Evolutionary conservation across 2,888 invertebrate species (phyloP).

Genomic region (Apotomis capreana): DNA sequence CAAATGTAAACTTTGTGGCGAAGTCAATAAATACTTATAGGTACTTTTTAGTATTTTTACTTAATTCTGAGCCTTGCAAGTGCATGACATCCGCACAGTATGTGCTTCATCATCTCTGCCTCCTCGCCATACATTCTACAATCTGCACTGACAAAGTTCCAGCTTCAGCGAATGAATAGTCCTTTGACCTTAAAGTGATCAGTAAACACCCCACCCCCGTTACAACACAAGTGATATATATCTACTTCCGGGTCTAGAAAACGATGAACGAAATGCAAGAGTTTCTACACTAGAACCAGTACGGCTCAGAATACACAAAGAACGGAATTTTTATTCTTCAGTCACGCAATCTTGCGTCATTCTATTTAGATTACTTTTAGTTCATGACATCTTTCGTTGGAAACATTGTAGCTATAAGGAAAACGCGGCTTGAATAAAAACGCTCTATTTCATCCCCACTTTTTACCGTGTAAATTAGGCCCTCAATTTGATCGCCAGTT

Average conservation of each 20-base stretch:
- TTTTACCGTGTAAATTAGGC: conserved; percentile 20
- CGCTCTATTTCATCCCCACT: conserved; percentile 22
- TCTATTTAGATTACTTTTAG: conserved; percentile 39
- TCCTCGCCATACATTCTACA: no score
- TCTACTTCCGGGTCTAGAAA: background rate
- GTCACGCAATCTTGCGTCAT: conserved; percentile 39
- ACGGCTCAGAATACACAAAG: conserved; percentile 19
- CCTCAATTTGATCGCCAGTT: conserved; percentile 36
- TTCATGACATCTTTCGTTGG: conserved; percentile 34
- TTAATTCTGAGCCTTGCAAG: no score
- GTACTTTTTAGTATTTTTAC: no score
- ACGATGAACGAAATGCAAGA: conserved; percentile 5
- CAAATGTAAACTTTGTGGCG: no score
- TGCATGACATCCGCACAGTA: no score
- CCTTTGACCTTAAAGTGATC: no score
- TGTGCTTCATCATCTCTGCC: no score
- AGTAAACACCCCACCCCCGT: no score
- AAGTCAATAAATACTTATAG: no score
- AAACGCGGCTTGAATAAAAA: conserved; percentile 30
- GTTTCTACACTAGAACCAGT: conserved; percentile 2
- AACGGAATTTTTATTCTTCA: conserved; percentile 34
- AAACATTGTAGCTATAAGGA: conserved; percentile 39
- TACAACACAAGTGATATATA: no score
- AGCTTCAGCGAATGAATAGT: no score
- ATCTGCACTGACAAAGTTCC: no score